Conservation (phyloP, 2,888 invertebrate species). For the Lasiommata megera region DNA sequence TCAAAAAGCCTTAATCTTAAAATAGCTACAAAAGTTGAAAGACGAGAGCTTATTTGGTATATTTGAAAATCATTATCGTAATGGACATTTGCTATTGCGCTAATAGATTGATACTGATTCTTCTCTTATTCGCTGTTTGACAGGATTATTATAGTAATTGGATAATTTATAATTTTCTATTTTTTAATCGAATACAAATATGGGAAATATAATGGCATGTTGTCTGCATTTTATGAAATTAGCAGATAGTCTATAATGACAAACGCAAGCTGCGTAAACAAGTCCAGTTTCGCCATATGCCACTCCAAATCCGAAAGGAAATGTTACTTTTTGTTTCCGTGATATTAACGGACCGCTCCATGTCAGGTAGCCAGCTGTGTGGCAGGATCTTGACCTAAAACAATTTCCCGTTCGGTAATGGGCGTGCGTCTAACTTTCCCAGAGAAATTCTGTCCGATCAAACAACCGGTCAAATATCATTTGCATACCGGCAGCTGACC, state of each 20-base stretch:
- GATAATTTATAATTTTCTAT: too few relatives aligned
- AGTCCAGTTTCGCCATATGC: conserved; percentile 61
- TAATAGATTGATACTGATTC: neutral
- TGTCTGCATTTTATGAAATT: neutral
- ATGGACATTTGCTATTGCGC: neutral
- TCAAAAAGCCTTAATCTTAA: conserved; percentile 18
- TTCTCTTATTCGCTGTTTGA: too few relatives aligned
- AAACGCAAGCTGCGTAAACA: conserved; percentile 64
- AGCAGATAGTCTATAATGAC: conserved; percentile 33
- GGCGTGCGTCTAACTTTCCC: conserved; percentile 52
- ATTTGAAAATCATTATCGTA: too few relatives aligned
- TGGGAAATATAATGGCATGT: neutral
- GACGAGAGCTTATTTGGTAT: too few relatives aligned
- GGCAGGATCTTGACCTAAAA: conserved; percentile 42
- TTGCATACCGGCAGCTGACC: conserved; percentile 70
- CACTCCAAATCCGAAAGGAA: conserved; percentile 50
- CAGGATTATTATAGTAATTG: too few relatives aligned
- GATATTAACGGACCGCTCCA: conserved; percentile 59
- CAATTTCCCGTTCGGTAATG: conserved; percentile 41
- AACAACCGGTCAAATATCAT: conserved; percentile 56
- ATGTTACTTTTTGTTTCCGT: conserved; percentile 60
- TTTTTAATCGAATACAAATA: too few relatives aligned
- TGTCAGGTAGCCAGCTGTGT: conserved; percentile 66
- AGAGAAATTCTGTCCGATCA: conserved; percentile 51
- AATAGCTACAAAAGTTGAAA: neutral